A percentile compares a stretch with the other conserved stretches of the same genome.
Evolutionary conservation across 2,113 vertebrate genomes (phyloP).

Genomic region (Tricholaema leucomelas): DNA sequence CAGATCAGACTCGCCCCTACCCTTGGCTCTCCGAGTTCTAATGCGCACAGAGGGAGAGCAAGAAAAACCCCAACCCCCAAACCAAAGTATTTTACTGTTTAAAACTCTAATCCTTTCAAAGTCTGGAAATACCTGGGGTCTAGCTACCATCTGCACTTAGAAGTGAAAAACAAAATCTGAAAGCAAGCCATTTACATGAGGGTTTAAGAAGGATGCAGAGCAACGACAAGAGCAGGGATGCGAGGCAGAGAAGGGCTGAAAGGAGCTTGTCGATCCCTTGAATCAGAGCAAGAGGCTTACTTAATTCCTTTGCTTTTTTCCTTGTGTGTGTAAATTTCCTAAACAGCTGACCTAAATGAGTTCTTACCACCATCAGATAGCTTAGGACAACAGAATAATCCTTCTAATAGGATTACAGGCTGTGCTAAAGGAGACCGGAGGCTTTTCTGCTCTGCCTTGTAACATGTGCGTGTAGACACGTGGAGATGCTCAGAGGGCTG

Average conservation of each 20-base stretch:
- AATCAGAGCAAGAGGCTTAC: conserved; percentile 56
- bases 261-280: conserved; percentile 40
- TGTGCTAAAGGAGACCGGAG: conserved; percentile 50
- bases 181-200: conserved; percentile 60
- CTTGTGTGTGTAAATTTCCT: conserved; percentile 68
- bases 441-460: conserved; percentile 38
- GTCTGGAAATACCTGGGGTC: conserved; percentile 54
- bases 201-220: conserved; percentile 37
- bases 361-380: conserved; percentile 75
- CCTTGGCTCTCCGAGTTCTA: conserved; percentile 4
- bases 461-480: neutral
- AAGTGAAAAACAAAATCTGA: conserved; percentile 30
- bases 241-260: conserved; percentile 30
- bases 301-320: neutral
- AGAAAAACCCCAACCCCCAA: neutral
- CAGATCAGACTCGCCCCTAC: conserved; percentile 38
- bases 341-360: conserved; percentile 75
- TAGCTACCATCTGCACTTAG: conserved; percentile 10
- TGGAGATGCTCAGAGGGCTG: too few species aligned
- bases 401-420: conserved; percentile 77
- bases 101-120: conserved; percentile 64
- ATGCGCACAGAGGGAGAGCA: conserved; percentile 11
- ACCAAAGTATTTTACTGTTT: conserved; percentile 17
- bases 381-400: conserved; percentile 76
- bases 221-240: conserved; percentile 19